Evolutionary conservation across 2,888 invertebrate genomes (phyloP).

Genomic region (Erpobdella octoculata): DNA sequence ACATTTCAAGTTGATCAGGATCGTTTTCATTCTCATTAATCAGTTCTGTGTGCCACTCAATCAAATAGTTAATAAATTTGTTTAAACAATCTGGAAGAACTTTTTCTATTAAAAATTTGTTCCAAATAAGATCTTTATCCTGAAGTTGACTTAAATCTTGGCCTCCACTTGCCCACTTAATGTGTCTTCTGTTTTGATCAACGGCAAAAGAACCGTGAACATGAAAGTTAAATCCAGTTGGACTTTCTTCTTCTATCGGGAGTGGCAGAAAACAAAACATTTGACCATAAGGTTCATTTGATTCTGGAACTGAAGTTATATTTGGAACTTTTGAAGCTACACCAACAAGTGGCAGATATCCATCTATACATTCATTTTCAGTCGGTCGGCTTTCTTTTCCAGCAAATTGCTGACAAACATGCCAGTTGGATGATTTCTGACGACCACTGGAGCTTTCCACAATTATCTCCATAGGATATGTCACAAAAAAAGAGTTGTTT

Average conservation of each 20-base stretch:
- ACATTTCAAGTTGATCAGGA: background rate
- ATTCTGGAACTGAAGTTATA: background rate
- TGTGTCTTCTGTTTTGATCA: conserved; percentile 32
- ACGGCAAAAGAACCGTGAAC: conserved; percentile 31
- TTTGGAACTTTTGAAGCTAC: conserved; percentile 33
- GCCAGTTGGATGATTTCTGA: conserved; percentile 1
- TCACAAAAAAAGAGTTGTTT: conserved; percentile 4
- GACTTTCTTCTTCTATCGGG: conserved; percentile 28
- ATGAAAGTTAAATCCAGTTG: conserved; percentile 30
- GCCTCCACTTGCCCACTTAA: conserved; percentile 25
- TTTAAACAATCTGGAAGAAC: conserved; percentile 41
- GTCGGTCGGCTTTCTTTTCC: conserved; percentile 11
- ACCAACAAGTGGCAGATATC: conserved; percentile 40
- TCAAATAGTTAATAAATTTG: conserved; percentile 35
- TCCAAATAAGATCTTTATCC: conserved; percentile 45
- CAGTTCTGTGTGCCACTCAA: background rate
- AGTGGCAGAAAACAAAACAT: conserved; percentile 33
- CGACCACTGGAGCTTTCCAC: background rate
- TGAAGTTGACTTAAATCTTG: conserved; percentile 18
- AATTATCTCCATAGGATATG: conserved; percentile 14
- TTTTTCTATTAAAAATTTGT: conserved; percentile 42
- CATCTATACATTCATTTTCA: conserved; percentile 22
- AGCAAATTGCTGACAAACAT: conserved; percentile 24
- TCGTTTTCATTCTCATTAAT: background rate
- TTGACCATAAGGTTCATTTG: conserved; percentile 24